Base-by-base conservation (phyloP, 1,140 invertebrate species). In the Hylyphantes graminicola region DNA sequence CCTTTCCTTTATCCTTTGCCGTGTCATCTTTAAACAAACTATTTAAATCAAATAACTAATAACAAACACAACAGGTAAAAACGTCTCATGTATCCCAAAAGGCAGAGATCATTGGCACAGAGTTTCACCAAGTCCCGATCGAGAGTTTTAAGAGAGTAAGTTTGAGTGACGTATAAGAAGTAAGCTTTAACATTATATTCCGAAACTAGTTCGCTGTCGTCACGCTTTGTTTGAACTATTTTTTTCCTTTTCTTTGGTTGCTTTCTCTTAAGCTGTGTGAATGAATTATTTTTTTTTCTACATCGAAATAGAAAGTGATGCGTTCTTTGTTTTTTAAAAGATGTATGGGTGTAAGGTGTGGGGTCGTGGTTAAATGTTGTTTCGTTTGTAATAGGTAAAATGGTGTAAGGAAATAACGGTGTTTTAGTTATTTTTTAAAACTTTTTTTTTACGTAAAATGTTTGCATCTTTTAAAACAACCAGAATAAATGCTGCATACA, bases 151-250 rank as follows among this genome's bases (percentile, higher is more conserved):
- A 61, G 70, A 65, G 65, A 67, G 59, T 21, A 50, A 54, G 57
- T 75, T 75, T 83, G 80, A 83, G 68, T 55, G 59, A 55, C 61
- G 57, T 48, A n/a, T 51, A 13, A 50, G n/a, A n/a, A n/a, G 59
- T 55, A 55, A 74, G 61, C 53, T 57, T 63, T 57, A 54, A 63
- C 80, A 75, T 83, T 83, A 74, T 83, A 83, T 83, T 67, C 70
- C 59, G 53, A 75, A 83, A 67, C 70, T 74, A 75, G 80, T 83
- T 83, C 80, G 9, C 11, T 67, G 64, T 48, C 57, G 80, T 74
- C 72, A 83, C 68, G 80, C 80, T 55, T n/a, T 53, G n/a, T 51
- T 19, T 54, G 65, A 57, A 17, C 57, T 0, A 65, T 3, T 15
- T 54, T 65, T 67, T 51, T 53, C 48, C 72, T 74, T 61, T 2